Percentiles rank a stretch among this genome's conserved stretches.
phyloP scores from a whole-genome alignment of 2,797 vertebrate species.

The Oryzias sinensis region DNA sequence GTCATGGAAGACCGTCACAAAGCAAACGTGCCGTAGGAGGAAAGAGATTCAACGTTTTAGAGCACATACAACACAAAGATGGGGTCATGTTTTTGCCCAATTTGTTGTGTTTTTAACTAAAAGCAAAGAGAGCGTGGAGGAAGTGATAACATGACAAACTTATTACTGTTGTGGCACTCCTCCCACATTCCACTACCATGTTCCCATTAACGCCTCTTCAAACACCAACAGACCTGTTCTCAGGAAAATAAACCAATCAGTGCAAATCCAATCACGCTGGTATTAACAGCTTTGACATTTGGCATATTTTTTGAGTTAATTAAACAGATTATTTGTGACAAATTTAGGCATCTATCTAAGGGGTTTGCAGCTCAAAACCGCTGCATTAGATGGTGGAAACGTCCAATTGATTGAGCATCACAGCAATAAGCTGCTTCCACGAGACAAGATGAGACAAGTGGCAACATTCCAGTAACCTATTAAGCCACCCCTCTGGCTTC shows the following conservation, averaged over 20 bases:
- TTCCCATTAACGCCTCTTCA: constrained; percentile 28
- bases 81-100: constrained; percentile 8
- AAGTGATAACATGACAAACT: constrained; percentile 28
- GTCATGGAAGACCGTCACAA: constrained; percentile 35
- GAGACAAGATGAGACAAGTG: constrained; percentile 42
- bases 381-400: not conserved
- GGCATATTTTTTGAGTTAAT: not conserved
- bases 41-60: constrained; percentile 30
- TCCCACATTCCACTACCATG: constrained; percentile 19
- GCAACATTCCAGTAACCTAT: constrained; percentile 30
- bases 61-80: constrained; percentile 19
- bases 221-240: constrained; percentile 14
- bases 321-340: not conserved
- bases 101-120: not conserved
- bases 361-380: not conserved
- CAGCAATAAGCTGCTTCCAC: not conserved
- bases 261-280: constrained; percentile 15
- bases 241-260: not conserved
- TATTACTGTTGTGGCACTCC: constrained; percentile 29
- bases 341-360: not conserved
- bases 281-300: not conserved
- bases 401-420: not conserved
- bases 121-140: not conserved
- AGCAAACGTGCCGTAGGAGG: constrained; percentile 40
- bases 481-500: not conserved